Base-by-base conservation (phyloP, 2,113 vertebrate genomes). In the Megaptera novaeangliae region DNA sequence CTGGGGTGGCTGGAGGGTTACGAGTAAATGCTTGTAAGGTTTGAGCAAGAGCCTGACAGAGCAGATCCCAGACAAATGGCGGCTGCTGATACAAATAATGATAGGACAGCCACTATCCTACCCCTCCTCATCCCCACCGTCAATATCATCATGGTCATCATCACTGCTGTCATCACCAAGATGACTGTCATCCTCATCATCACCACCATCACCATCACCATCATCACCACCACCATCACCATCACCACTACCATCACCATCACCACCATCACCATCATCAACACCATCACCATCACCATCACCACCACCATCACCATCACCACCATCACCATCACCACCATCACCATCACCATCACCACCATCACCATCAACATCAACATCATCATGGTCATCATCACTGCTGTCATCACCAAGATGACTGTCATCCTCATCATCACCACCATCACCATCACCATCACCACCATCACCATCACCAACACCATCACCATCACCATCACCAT, bases 401-500 rank as follows among this genome's bases (percentile, higher is more conserved):
- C n/a, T n/a, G n/a, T n/a, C n/a, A n/a, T n/a, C 83, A n/a, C 0
- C 82, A 21, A n/a, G n/a, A n/a, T n/a, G n/a, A n/a, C n/a, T n/a
- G n/a, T n/a, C n/a, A 59, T 3, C 29, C 4, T 1, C 15, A 27
- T 11, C 29, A 44, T 0, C 34, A 39, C 1, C 17, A 14, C 1
- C 49, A 46, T 27, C 31, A 6, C 1, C 12, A 3, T 0, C 41
- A 20, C 3, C 34, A 14, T 0, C 20, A 29, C 1, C 39, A 39
- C 4, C 4, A 4, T 39, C 39, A 39, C 4, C 39, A 39, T 5
- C 27, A 14, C 1, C 49, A 46, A 18, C 31, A 6, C 1, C 12
- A 3, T 0, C 41, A 20, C 3, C 34, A 14, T 0, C 20, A 29
- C 3, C 12, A 0, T 0, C 29, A 21, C 0, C 20, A 1, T 1